Conservation (phyloP, 2,797 vertebrate species). For the Sebastes trivittatus region DNA sequence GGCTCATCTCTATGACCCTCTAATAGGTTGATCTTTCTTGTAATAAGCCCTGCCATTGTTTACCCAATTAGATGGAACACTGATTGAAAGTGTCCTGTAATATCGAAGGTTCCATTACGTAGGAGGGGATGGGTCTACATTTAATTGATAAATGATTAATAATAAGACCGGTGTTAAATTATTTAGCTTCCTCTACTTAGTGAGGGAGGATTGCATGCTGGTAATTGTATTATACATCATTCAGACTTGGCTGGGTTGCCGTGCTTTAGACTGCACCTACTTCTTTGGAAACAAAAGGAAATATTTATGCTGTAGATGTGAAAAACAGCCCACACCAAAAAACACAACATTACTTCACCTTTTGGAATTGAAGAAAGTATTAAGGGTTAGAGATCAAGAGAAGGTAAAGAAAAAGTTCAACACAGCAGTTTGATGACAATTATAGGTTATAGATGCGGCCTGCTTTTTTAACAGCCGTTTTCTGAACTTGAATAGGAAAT, state of each 20-base stretch:
- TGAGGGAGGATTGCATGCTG: constrained; percentile 5
- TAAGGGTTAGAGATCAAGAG: neutral
- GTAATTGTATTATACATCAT: constrained; percentile 52
- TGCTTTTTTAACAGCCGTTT: neutral
- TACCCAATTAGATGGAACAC: constrained; percentile 40
- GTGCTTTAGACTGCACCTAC: neutral
- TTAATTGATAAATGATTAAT: constrained; percentile 58
- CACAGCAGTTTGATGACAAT: neutral
- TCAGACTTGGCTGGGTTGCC: constrained; percentile 10
- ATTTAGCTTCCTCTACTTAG: constrained; percentile 47
- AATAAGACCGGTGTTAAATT: constrained; percentile 46
- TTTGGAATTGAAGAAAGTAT: neutral
- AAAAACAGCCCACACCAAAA: neutral
- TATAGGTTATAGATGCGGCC: neutral
- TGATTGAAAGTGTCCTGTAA: constrained; percentile 47
- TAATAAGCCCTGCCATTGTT: constrained; percentile 39
- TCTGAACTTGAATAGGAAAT: neutral
- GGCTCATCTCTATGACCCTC: neutral
- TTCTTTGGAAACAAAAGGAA: neutral
- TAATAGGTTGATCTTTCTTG: constrained; percentile 40
- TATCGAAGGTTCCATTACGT: constrained; percentile 35
- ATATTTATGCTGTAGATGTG: neutral
- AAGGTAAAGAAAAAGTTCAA: neutral
- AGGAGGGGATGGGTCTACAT: constrained; percentile 15
- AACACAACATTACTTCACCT: neutral